Base-by-base conservation (phyloP, 2,888 invertebrate species). In the Phymatocera aterrima region DNA sequence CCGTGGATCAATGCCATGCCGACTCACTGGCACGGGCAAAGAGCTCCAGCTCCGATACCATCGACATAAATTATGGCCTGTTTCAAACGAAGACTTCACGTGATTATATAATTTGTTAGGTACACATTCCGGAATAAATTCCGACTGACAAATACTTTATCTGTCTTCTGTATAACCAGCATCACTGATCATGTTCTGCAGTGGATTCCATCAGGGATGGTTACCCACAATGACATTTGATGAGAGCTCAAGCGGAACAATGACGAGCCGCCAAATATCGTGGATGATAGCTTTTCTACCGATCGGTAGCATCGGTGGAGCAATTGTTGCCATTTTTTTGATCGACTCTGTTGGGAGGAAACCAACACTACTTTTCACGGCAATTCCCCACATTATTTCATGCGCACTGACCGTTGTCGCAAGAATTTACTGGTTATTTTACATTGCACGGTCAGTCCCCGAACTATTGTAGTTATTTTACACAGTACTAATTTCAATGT, bases 271-370 rank as follows among this genome's bases (percentile, higher is more conserved):
- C 34, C 15, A 81, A n/a, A 78, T 31, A 43, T 51, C 75, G 1
- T 84, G 81, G 84, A n/a, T 83, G 2, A 79, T 77, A 12, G 37
- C 21, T n/a, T 78, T 64, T 0, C 0, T 77, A 8, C 8, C n/a
- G 10, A 21, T 84, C 4, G 85, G 84, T 12, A 78, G 77, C 3
- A 77, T 78, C 24, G 10, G 82, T 4, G 85, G 84, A 18, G 79
- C 84, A 12, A 15, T 82, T 21, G 0, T 78, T 8, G 48, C 78
- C 3, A 78, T 70, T 5, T 28, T 82, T 0, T 24, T 84, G 15
- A 54, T 81, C 18, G 78, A 84, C 46, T 61, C 18, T 0, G 80
- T 83, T 10, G 84, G 85, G n/a, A 81, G 84, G 51, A 85, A 83
- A 79, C 80, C 72, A 80, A 80, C 79, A 10, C 74, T 84, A 18